A percentile compares a stretch with the other conserved stretches of the same genome.
Evolutionary conservation across 37 sponge, comb jelly and placozoan genomes (phyloP).

Genomic region (Hexactinellida sp.): DNA sequence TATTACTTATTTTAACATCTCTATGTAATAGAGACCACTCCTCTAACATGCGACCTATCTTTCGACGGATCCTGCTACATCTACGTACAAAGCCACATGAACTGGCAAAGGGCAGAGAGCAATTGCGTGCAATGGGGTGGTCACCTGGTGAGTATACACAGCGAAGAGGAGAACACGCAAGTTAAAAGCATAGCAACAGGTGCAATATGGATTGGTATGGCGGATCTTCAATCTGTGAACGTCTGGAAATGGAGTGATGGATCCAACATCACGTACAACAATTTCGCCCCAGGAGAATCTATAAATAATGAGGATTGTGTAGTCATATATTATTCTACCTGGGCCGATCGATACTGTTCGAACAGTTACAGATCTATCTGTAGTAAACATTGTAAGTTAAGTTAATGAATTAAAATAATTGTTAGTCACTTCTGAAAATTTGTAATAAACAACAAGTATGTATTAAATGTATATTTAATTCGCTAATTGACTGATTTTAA

Average conservation of each 20-base stretch:
- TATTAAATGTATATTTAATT: no score
- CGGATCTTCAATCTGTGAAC: not conserved
- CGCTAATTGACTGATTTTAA: no score
- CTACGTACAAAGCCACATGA: not conserved
- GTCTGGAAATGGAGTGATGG: not conserved
- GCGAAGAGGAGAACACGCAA: not conserved
- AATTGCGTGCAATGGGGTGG: not conserved
- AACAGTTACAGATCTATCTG: no score
- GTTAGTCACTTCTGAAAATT: no score
- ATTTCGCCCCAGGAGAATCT: not conserved
- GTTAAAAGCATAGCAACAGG: not conserved
- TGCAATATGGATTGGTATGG: not conserved
- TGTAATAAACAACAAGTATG: no score
- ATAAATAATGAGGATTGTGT: not conserved
- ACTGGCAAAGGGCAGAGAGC: not conserved
- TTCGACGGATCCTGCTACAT: not conserved
- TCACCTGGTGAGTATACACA: not conserved
- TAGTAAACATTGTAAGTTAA: no score
- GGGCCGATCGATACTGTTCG: no score
- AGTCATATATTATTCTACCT: not conserved
- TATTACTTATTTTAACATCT: no score
- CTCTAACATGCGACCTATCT: not conserved
- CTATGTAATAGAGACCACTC: no score
- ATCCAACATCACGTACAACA: not conserved
- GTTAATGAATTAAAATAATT: no score